phyloP scores from a whole-genome alignment of 1,140 invertebrate genomes.

The Dolichoris vasculosae region DNA sequence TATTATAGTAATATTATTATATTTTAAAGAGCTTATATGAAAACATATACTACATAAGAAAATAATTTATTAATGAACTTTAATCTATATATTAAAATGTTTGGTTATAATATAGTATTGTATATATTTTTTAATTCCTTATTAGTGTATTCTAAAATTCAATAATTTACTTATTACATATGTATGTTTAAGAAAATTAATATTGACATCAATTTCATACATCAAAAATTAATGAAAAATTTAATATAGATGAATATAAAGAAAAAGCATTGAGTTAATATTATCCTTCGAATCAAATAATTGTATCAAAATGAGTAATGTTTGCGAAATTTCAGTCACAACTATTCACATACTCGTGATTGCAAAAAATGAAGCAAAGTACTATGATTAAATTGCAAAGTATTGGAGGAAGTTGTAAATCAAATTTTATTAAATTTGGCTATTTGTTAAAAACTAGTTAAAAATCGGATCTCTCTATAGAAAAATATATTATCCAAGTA shows the following conservation, averaged over 20 bases:
- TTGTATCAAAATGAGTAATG: neutral
- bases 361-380: neutral
- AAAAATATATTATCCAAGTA: neutral
- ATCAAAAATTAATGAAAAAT: neutral
- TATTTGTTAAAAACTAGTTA: neutral
- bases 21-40: no score
- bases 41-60: no score
- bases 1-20: no score
- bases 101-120: no score
- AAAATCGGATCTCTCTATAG: neutral
- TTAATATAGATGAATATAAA: neutral
- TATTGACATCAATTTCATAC: neutral
- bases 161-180: no score
- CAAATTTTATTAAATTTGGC: no score
- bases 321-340: neutral
- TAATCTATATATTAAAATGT: no score
- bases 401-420: no score
- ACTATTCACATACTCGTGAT: neutral
- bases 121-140: no score
- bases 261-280: neutral
- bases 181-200: neutral
- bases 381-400: neutral
- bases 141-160: no score
- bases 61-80: no score
- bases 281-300: neutral